Base-by-base conservation (phyloP, 2,888 invertebrate genomes). In the Hololepta plana region DNA sequence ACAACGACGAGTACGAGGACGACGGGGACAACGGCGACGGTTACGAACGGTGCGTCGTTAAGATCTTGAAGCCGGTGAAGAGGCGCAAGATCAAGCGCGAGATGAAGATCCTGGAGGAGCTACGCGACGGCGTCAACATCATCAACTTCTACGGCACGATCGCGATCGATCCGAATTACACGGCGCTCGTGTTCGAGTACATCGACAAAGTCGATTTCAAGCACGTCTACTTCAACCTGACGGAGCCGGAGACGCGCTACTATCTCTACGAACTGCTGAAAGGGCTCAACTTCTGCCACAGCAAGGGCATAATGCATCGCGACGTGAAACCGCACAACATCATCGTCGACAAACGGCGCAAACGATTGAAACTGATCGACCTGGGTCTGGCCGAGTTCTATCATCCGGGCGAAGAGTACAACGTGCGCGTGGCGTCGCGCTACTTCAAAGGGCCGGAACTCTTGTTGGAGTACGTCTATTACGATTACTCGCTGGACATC, bases 211-310 rank as follows among this genome's bases (percentile, higher is more conserved):
- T 46, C 9, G 53, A 53, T 31, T 55, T 55, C 30, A 54, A 52
- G 34, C 50, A 48, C 30, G 39, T 55, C 24, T 53, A 53, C 33
- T 38, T 52, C 29, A 45, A 41, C 22, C 35, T 55, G 11, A 44
- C 43, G n/a, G 53, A 53, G 30, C 40, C 38, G 10, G 53, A 55
- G 26, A 51, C 47, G 3, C 35, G 48, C 17, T 58, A 44, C 40
- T 60, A 60, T 36, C 39, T 58, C 11, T 53, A 52, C 32, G 58
- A 59, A 42, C 35, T 59, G 19, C 36, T 60, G 27, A 57, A 53
- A 41, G 57, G 53, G 2, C 31, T 55, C 15, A 52, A 55, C 34
- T 55, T 37, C 30, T 53, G 53, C 29, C 55, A 55, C 33, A 50
- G 52, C 26, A 44, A 44, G 28, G 54, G 54, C 3, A 53, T 55